These are phyloP conservation scores for Drosophila percnosoma DNA, from an alignment of 2,888 invertebrate genomes.

Conservation along the genomic window DNA sequence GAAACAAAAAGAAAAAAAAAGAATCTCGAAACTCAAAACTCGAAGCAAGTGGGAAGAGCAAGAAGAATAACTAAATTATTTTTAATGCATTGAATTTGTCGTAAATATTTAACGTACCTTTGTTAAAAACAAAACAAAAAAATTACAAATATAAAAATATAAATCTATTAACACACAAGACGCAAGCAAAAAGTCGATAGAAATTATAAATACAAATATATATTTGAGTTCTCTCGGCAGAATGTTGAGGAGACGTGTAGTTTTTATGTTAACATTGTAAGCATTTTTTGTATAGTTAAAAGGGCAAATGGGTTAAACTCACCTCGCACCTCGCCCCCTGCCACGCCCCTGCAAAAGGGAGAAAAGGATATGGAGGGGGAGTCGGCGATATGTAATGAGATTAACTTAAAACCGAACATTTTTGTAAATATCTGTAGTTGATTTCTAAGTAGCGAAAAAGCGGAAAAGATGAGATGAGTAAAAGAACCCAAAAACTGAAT, in stretches of 20 bases:
- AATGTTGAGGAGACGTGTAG: conserved; percentile 57
- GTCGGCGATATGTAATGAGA: conserved; percentile 16
- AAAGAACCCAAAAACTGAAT: conserved; percentile 48
- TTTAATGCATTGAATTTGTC: conserved; percentile 78
- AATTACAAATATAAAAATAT: conserved; percentile 35
- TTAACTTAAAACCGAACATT: conserved; percentile 22
- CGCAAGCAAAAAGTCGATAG: conserved; percentile 42
- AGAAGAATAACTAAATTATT: conserved; percentile 66
- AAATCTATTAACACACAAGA: conserved; percentile 67
- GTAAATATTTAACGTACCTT: conserved; percentile 80
- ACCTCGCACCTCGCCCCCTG: conserved; percentile 1
- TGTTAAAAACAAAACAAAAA: conserved; percentile 76
- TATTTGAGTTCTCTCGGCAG: conserved; percentile 48
- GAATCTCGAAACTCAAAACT: conserved; percentile 32
- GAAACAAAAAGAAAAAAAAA: conserved; percentile 19
- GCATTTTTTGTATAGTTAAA: conserved; percentile 74
- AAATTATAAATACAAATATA: conserved; percentile 38
- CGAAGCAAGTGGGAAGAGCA: conserved; percentile 25
- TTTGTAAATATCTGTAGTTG: conserved; percentile 78
- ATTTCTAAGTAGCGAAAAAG: conserved; percentile 75
- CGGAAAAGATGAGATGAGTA: conserved; percentile 11
- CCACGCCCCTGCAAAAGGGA: neutral
- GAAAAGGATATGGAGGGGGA: neutral
- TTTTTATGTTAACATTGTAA: conserved; percentile 71
- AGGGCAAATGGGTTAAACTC: conserved; percentile 33